Percentiles rank a stretch among this genome's conserved stretches.
These are phyloP conservation scores for Bradypodion ventrale DNA, from an alignment of 2,797 vertebrate genomes.

Conservation along the genomic window DNA sequence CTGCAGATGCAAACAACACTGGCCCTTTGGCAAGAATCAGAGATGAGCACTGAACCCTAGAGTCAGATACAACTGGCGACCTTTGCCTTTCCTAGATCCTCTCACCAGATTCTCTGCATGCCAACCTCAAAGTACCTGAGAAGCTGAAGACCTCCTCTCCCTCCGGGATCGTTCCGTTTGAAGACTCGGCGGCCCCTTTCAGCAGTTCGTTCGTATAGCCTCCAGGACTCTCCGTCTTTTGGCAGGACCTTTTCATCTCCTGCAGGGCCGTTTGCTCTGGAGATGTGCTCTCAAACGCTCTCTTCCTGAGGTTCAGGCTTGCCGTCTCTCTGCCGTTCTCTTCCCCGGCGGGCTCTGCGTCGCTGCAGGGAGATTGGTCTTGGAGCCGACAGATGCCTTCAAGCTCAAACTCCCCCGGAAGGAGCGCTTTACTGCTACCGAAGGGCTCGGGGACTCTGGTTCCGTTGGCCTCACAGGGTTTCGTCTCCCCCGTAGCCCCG, in stretches of 20 bases:
- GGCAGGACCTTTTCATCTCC: conserved; percentile 58
- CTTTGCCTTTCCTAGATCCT: neutral
- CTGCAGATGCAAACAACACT: no score
- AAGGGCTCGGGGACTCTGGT: neutral
- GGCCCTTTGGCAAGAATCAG: no score
- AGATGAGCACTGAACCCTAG: no score
- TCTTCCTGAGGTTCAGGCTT: conserved; percentile 69
- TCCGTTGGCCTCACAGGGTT: conserved; percentile 48
- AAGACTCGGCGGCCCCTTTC: conserved; percentile 6
- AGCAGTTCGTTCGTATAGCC: conserved; percentile 59
- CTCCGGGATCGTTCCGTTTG: neutral
- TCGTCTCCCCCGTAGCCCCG: conserved; percentile 52
- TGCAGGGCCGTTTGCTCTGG: conserved; percentile 59
- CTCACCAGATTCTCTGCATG: neutral
- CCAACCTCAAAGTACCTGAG: conserved; percentile 68
- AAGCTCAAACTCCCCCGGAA: conserved; percentile 84
- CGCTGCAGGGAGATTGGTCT: conserved; percentile 67
- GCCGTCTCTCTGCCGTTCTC: conserved; percentile 52
- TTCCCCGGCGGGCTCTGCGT: conserved; percentile 46
- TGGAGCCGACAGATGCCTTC: conserved; percentile 86
- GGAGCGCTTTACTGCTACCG: conserved; percentile 13
- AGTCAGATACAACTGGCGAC: no score
- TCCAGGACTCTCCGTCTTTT: neutral
- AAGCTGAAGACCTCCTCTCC: conserved; percentile 63
- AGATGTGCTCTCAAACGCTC: conserved; percentile 39